These are phyloP conservation scores for Eustalomyia histrio DNA, from an alignment of 2,888 invertebrate species.

Conservation along the genomic window DNA sequence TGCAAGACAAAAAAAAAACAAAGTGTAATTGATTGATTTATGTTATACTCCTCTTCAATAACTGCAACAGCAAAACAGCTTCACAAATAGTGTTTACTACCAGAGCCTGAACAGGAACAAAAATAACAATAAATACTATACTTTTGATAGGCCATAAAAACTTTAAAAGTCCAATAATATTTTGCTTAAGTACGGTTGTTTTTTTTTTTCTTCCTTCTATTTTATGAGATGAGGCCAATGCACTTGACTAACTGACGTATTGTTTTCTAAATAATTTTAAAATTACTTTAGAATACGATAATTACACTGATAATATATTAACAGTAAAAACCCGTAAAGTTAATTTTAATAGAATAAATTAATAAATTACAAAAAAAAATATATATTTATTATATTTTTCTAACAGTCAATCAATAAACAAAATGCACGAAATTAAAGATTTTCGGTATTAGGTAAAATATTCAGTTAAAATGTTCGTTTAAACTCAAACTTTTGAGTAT, in stretches of 20 bases:
- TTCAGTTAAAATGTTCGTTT: too few relatives aligned
- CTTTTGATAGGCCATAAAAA: conserved; percentile 53
- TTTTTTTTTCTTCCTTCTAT: neutral
- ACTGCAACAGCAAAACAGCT: conserved; percentile 25
- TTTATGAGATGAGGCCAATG: neutral
- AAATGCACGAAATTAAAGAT: too few relatives aligned
- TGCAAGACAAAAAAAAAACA: conserved; percentile 7
- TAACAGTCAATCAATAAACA: too few relatives aligned
- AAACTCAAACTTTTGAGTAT: too few relatives aligned
- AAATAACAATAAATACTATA: conserved; percentile 53
- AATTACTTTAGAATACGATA: conserved; percentile 19
- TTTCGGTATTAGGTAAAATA: too few relatives aligned
- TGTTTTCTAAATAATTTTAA: conserved; percentile 27
- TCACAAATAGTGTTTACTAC: neutral
- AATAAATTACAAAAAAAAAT: too few relatives aligned
- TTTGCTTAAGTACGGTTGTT: conserved; percentile 19
- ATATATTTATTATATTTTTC: too few relatives aligned
- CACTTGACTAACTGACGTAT: conserved; percentile 17
- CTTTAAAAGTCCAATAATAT: conserved; percentile 30
- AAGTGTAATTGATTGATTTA: conserved; percentile 67
- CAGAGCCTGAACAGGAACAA: conserved; percentile 34
- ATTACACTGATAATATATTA: too few relatives aligned
- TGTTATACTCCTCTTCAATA: conserved; percentile 63
- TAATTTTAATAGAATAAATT: too few relatives aligned
- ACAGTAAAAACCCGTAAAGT: too few relatives aligned